Evolutionary conservation across 64 coral and sea anemone species (phyloP).

Genomic region (Acropora yongei): DNA sequence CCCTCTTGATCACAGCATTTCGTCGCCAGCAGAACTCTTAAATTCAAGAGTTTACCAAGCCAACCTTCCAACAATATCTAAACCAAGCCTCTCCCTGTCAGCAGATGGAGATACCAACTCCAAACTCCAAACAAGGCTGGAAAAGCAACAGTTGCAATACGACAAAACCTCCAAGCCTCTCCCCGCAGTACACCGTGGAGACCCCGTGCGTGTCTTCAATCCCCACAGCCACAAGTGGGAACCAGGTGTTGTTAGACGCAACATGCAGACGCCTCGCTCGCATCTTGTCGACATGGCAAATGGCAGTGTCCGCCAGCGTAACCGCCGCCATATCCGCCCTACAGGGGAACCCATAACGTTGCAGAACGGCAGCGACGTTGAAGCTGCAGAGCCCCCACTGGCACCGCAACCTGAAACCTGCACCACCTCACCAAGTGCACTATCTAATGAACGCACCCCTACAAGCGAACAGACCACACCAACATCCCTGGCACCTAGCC

Average conservation of each 20-base stretch:
- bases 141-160: conserved; percentile 44
- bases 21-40: conserved; percentile 61
- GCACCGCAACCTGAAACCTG: background rate
- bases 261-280: conserved; percentile 32
- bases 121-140: conserved; percentile 51
- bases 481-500: background rate
- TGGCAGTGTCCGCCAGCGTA: background rate
- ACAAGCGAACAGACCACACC: background rate
- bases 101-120: conserved; percentile 4
- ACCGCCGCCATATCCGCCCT: background rate
- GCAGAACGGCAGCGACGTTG: background rate
- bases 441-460: background rate
- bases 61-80: conserved; percentile 63
- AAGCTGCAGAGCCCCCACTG: background rate
- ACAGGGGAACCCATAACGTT: background rate
- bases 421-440: background rate
- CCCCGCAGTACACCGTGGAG: conserved; percentile 15
- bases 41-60: conserved; percentile 56
- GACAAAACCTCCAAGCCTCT: conserved; percentile 29
- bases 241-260: conserved; percentile 40
- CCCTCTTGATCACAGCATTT: conserved; percentile 50
- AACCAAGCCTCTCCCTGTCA: background rate
- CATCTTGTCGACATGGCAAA: conserved; percentile 10
- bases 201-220: conserved; percentile 29
- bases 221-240: conserved; percentile 51